Conservation (phyloP, 2,888 invertebrate genomes). For the Linnaemya tessellans region DNA sequence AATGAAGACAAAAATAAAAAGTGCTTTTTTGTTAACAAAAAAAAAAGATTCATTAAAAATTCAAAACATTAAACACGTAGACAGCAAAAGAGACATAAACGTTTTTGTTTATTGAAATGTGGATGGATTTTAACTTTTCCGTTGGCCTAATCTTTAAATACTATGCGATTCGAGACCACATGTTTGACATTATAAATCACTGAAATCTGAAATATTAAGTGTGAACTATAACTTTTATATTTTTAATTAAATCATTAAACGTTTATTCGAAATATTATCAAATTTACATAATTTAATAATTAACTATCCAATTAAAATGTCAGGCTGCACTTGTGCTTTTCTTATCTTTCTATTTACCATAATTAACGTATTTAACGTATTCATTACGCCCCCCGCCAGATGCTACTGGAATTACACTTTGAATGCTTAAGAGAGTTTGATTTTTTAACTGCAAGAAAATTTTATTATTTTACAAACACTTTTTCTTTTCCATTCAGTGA, state of each 20-base stretch:
- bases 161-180: not conserved
- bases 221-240: not conserved
- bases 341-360: constrained; percentile 20
- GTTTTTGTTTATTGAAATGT: constrained; percentile 30
- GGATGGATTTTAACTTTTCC: not conserved
- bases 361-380: not conserved
- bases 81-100: constrained; percentile 14
- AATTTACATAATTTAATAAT: constrained; percentile 35
- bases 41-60: constrained; percentile 39
- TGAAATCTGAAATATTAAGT: constrained; percentile 10
- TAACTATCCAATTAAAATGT: constrained; percentile 18
- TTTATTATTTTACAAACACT: not conserved
- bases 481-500: too few relatives aligned
- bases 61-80: constrained; percentile 35
- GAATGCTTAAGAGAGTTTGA: not conserved
- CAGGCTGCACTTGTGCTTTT: not conserved
- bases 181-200: constrained; percentile 8
- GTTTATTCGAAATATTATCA: not conserved
- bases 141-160: not conserved
- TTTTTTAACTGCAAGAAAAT: not conserved
- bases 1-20: not conserved
- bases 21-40: too few relatives aligned
- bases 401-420: not conserved
- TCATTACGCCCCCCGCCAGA: not conserved
- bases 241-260: not conserved